These are phyloP conservation scores for Agapostemon virescens DNA, from an alignment of 2,888 invertebrate genomes.

Conservation along the genomic window DNA sequence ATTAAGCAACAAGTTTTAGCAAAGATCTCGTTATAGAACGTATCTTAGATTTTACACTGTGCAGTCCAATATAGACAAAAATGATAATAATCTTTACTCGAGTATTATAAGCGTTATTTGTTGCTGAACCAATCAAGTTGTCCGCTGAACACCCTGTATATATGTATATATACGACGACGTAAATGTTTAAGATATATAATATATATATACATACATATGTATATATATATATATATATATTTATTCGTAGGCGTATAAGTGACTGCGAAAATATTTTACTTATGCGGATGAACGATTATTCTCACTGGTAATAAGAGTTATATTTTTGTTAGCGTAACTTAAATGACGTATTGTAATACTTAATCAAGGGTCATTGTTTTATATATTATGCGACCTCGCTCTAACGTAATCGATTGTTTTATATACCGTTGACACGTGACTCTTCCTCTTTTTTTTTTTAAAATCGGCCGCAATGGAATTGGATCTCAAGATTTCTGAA, in stretches of 20 bases:
- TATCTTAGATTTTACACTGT: conserved; percentile 21
- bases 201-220: conserved; percentile 44
- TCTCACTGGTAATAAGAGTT: conserved; percentile 70
- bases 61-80: conserved; percentile 6
- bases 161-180: conserved; percentile 20
- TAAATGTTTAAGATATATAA: conserved; percentile 42
- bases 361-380: conserved; percentile 65
- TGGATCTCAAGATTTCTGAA: conserved; percentile 28
- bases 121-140: conserved; percentile 22
- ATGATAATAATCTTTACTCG: conserved; percentile 20
- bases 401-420: conserved; percentile 65
- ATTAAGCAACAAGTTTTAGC: neutral
- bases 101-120: conserved; percentile 12
- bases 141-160: conserved; percentile 32
- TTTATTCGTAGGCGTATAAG: conserved; percentile 59
- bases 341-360: conserved; percentile 65
- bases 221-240: conserved; percentile 52
- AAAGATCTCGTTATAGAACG: neutral
- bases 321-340: conserved; percentile 76
- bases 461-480: conserved; percentile 40
- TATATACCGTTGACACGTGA: conserved; percentile 58
- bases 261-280: conserved; percentile 72
- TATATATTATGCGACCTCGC: conserved; percentile 61
- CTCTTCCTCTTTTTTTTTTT: conserved; percentile 39
- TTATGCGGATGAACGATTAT: conserved; percentile 64